These are phyloP conservation scores for Tetranychus piercei DNA, from an alignment of 2,888 invertebrate genomes.

Conservation along the genomic window DNA sequence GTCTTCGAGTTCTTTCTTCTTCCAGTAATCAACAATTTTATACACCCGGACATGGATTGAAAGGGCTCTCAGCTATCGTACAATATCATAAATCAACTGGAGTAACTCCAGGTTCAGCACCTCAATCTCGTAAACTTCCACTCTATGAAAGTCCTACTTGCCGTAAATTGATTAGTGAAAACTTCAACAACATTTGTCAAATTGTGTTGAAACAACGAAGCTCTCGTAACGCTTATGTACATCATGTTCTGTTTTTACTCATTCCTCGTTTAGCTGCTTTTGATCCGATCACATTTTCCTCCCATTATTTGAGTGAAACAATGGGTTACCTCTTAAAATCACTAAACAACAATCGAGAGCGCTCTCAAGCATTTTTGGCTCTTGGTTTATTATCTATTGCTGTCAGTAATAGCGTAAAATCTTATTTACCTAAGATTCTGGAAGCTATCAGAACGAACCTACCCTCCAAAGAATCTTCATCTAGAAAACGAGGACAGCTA, in stretches of 20 bases:
- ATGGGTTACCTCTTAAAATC: slow-evolving; percentile 58
- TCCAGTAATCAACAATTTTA: slow-evolving; percentile 9
- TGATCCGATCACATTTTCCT: slow-evolving; percentile 57
- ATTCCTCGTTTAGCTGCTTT: slow-evolving; percentile 86
- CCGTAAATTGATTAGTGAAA: slow-evolving; percentile 55
- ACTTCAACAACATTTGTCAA: slow-evolving; percentile 48
- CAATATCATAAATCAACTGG: slow-evolving; percentile 27
- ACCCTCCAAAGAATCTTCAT: slow-evolving; percentile 46
- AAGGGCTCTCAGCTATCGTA: slow-evolving; percentile 23
- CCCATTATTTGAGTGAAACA: slow-evolving; percentile 51
- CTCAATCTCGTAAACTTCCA: slow-evolving; percentile 17
- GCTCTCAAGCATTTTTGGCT: slow-evolving; percentile 68
- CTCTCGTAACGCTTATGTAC: slow-evolving; percentile 58
- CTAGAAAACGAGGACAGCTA: slow-evolving; percentile 30
- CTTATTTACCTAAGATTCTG: slow-evolving; percentile 64
- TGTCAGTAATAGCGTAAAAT: slow-evolving; percentile 58
- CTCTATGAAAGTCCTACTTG: slow-evolving; percentile 65
- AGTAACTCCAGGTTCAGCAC: slow-evolving; percentile 20
- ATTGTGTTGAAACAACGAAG: slow-evolving; percentile 57
- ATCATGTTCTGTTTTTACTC: slow-evolving; percentile 64
- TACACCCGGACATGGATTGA: slow-evolving; percentile 13
- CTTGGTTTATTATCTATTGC: slow-evolving; percentile 77
- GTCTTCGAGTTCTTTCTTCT: slow-evolving; percentile 2
- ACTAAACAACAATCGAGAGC: slow-evolving; percentile 62
- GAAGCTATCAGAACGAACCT: slow-evolving; percentile 55